These are phyloP conservation scores for Esox masquinongy DNA, from an alignment of 2,797 vertebrate species.

Conservation along the genomic window DNA sequence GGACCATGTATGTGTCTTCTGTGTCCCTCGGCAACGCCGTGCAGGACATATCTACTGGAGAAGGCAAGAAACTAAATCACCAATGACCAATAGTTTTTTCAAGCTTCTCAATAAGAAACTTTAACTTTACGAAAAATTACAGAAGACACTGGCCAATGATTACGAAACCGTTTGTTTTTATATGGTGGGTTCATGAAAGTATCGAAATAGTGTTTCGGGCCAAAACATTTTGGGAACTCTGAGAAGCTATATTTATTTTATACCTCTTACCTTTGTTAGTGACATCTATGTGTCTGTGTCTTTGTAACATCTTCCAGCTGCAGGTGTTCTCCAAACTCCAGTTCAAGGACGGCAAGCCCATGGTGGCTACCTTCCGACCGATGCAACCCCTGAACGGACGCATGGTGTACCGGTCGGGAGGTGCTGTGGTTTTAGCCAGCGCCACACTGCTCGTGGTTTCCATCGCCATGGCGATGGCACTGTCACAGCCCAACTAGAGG, in stretches of 20 bases:
- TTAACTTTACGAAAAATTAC: too few species aligned
- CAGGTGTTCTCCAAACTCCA: slow-evolving; percentile 70
- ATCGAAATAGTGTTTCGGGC: too few species aligned
- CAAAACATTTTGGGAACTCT: too few species aligned
- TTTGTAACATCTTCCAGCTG: slow-evolving; percentile 66
- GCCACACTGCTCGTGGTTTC: slow-evolving; percentile 51
- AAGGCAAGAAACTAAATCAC: too few species aligned
- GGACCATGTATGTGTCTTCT: too few species aligned
- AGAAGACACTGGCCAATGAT: too few species aligned
- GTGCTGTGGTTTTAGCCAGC: slow-evolving; percentile 55
- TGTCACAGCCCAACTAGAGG: slow-evolving; percentile 64
- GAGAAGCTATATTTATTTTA: not conserved
- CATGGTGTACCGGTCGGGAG: slow-evolving; percentile 70
- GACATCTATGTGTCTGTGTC: not conserved
- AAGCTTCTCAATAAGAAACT: not conserved
- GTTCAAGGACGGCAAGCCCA: slow-evolving; percentile 51
- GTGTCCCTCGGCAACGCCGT: too few species aligned
- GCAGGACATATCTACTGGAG: too few species aligned
- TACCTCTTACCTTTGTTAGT: not conserved
- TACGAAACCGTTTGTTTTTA: too few species aligned
- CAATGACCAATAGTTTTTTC: too few species aligned
- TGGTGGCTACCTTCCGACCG: slow-evolving; percentile 82
- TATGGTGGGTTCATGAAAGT: too few species aligned
- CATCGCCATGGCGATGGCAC: slow-evolving; percentile 44
- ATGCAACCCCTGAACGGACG: slow-evolving; percentile 72